Evolutionary conservation across 2,113 vertebrate species (phyloP), one percentile per base, ranked within the genome.

Genomic region (Neofelis nebulosa): DNA sequence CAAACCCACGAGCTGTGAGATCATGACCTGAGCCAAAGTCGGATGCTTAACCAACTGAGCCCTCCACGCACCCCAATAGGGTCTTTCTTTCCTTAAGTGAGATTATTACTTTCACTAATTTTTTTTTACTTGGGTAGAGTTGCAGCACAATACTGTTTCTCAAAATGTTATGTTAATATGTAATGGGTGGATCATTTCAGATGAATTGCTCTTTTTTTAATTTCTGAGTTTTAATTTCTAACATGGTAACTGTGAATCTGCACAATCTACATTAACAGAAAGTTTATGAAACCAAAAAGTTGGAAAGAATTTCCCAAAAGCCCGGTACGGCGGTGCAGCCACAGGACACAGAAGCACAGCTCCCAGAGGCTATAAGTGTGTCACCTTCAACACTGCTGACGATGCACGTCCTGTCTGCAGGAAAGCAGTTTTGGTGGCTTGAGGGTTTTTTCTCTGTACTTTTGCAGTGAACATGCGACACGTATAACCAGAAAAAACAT

Each of bases 161-260:
- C 38, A 48, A 23, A 50, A 23, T 69, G 65, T 68, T 36, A 65
- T 74, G 33, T 73, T 76, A 66, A 33, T 31, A 52, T 57, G 29
- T 80, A 76, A 78, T 2, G 18, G 11, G 36, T 69, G 5, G 69
- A 61, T 94, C 14, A 50, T 31, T 36, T 84, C 65, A 65, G 65
- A 31, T 50, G 38, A 74, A 73, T 73, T 61, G 45, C 48, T 33
- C 3, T 61, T 66, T 29, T 80, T 81, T 45, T 0, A 36, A 71
- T 38, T 88, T 69, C 93, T 52, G 33, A 6, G 52, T 50, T 61
- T 80, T 94, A 82, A 94, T 73, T 94, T 6, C 41, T 23, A 81
- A 19, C 29, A 36, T 29, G 33, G 3, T 80, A 41, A 36, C 25
- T 48, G 27, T 50, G 5, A 1, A 25, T 57, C 52, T 41, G 0